Evolutionary conservation across 2,113 vertebrate species (phyloP), one percentile per base, ranked within the genome.

Genomic region (Otus sunia): DNA sequence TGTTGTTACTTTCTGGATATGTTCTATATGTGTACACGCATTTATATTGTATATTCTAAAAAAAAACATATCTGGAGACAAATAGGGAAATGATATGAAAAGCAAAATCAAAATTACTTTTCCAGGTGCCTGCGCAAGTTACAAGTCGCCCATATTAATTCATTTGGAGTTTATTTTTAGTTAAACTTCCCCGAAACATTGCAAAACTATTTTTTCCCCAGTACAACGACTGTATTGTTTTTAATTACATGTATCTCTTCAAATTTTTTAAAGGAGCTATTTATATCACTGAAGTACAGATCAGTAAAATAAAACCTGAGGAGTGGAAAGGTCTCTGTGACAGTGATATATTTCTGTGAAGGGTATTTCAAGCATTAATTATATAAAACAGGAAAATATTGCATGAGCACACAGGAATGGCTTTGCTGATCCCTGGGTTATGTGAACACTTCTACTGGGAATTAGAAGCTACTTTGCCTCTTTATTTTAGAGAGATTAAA

Each of bases 401-500:
- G 37, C 60, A 56, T 90, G 90, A 92, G 77, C 55, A 75, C 72
- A 84, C 22, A 96, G 34, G 29, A 94, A 71, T 58, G 39, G 60
- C 60, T 78, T 89, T 91, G 15, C 75, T 91, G 77, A 74, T 90
- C 67, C 53, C 47, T 71, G 75, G 36, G 59, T 92, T 92, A 71
- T 34, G 30, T 41, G 79, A 88, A 91, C 47, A 36, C 19, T 64
- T 81, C 77, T 68, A 34, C 73, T 85, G 94, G 82, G 80, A 94
- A 87, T 93, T 89, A 78, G 45, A 93, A 91, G 73, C 76, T 90
- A 37, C 81, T 94, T 94, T 91, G 68, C 64, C 43, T 94, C 83
- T 86, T 78, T 94, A 92, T 94, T 95, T 92, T 75, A 91, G 22
- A 78, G 47, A 96, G 62, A 94, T 95, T 87, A 95, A 96, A 92